Percentiles rank a stretch among this genome's conserved stretches.
phyloP scores from a whole-genome alignment of 2,113 vertebrate genomes.

The Hyperoodon ampullatus region DNA sequence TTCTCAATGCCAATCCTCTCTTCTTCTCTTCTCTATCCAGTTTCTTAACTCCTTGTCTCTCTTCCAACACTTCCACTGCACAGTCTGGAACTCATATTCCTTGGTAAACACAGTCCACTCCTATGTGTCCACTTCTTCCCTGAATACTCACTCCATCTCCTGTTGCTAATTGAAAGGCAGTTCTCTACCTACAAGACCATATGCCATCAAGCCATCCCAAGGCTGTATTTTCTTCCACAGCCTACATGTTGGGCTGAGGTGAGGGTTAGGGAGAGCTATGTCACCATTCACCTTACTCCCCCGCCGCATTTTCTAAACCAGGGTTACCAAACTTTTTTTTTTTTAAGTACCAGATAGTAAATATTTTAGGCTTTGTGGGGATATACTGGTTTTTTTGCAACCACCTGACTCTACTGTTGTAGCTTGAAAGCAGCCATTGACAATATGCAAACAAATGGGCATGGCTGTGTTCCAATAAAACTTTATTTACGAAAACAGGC shows the following conservation, averaged over 20 bases:
- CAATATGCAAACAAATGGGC: not conserved
- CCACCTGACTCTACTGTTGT: not conserved
- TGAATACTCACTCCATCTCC: not conserved
- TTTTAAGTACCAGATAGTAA: not conserved
- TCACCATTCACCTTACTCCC: not conserved
- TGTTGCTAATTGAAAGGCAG: not conserved
- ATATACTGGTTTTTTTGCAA: not conserved
- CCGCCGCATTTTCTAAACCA: not conserved
- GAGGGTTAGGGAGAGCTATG: not conserved
- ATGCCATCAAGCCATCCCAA: not conserved
- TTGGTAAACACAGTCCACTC: not conserved
- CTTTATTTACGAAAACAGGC: not conserved
- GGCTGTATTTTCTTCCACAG: not conserved
- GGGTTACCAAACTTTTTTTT: not conserved
- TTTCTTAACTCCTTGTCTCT: not conserved
- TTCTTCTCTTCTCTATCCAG: not conserved
- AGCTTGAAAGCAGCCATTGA: not conserved
- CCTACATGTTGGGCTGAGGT: not conserved
- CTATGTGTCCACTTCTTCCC: not conserved
- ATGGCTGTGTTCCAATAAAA: not conserved
- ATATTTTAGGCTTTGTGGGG: not conserved
- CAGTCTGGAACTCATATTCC: not conserved
- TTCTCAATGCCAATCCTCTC: not conserved
- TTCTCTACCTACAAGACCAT: not conserved
- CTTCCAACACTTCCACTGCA: not conserved